Percentiles rank a stretch among this genome's conserved stretches.
phyloP scores from a whole-genome alignment of 30 jellyfish, hydroid and myxozoan genomes.

The Mastigias papua region DNA sequence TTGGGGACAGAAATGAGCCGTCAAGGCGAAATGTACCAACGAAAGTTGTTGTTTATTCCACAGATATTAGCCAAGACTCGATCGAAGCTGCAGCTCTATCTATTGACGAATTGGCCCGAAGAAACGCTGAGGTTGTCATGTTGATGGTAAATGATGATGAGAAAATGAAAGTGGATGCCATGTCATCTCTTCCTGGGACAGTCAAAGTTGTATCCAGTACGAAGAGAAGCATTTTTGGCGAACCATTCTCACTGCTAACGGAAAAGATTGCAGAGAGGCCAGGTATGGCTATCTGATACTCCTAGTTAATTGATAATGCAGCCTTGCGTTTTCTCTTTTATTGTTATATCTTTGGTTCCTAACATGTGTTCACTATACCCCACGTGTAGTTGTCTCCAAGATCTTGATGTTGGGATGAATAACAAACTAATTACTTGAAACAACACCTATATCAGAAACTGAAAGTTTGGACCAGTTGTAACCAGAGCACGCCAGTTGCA shows the following conservation, averaged over 20 bases:
- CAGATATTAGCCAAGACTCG: constrained; percentile 32
- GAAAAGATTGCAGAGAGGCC: constrained; percentile 33
- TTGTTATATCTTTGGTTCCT: too few species aligned
- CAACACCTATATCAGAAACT: too few species aligned
- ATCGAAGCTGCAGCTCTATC: constrained; percentile 36
- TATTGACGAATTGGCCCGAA: constrained; percentile 8
- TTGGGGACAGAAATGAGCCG: constrained; percentile 41
- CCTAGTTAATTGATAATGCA: too few species aligned
- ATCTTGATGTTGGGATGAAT: too few species aligned
- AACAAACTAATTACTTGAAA: too few species aligned
- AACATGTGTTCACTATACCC: too few species aligned
- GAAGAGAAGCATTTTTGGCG: constrained; percentile 27
- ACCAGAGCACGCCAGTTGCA: too few species aligned
- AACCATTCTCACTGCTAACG: constrained; percentile 38
- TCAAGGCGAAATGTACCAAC: constrained; percentile 47
- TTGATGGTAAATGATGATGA: constrained; percentile 15
- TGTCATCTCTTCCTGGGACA: constrained; percentile 29
- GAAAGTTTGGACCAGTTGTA: too few species aligned
- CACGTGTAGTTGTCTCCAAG: too few species aligned
- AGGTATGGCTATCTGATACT: constrained; percentile 9
- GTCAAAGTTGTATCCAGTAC: constrained; percentile 37
- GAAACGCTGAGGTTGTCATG: constrained; percentile 29
- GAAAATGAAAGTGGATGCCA: constrained; percentile 9
- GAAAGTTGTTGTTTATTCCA: constrained; percentile 38
- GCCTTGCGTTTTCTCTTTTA: too few species aligned